Conservation (phyloP, 2,797 vertebrate species). For the Clarias platycephalus region DNA sequence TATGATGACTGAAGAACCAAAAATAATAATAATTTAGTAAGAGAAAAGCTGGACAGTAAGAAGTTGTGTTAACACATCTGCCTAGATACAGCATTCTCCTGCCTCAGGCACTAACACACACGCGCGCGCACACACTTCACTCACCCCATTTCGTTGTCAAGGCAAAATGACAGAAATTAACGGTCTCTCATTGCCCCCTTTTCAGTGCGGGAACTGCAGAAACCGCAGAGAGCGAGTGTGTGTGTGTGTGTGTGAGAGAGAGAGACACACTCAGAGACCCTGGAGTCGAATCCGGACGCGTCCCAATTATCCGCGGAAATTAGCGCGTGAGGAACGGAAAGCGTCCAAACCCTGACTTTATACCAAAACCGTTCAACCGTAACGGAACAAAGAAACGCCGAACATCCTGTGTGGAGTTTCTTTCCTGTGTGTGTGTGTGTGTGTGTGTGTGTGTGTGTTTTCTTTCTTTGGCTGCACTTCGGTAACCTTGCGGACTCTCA, state of each 20-base stretch:
- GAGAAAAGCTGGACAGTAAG: not conserved
- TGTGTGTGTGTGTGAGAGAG: no score
- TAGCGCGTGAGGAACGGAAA: not conserved
- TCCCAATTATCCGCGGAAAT: constrained; percentile 50
- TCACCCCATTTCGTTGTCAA: constrained; percentile 72
- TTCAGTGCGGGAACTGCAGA: constrained; percentile 10
- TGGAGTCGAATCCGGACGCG: constrained; percentile 52
- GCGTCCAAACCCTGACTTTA: not conserved
- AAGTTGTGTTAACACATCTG: constrained; percentile 35
- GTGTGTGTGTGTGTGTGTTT: not conserved
- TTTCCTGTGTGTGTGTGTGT: not conserved
- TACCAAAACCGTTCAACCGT: constrained; percentile 44
- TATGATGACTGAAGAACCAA: not conserved
- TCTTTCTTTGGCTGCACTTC: constrained; percentile 44
- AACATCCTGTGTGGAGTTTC: constrained; percentile 33
- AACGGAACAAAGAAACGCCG: constrained; percentile 28
- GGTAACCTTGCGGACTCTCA: constrained; percentile 33
- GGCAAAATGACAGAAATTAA: constrained; percentile 23
- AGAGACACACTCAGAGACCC: not conserved
- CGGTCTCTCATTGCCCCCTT: not conserved
- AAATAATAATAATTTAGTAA: not conserved
- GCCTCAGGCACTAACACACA: not conserved
- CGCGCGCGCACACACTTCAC: constrained; percentile 42
- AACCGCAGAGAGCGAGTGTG: not conserved
- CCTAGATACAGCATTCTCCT: constrained; percentile 15